Conservation (phyloP, 2,888 invertebrate genomes). For the Epirrita christyi region DNA sequence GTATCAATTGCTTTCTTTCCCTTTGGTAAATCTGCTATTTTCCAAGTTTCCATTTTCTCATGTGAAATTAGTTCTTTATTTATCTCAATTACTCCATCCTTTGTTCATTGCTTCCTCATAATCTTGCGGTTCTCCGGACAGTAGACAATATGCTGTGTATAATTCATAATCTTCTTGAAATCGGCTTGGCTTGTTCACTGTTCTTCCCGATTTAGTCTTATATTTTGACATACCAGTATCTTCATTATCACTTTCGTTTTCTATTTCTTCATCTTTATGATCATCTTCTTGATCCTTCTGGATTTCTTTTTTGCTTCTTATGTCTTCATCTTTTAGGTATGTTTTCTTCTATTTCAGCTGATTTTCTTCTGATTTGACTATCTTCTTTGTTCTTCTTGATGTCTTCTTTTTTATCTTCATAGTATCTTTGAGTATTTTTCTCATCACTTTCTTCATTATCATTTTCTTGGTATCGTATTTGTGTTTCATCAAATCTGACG, state of each 20-base stretch:
- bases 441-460: not conserved
- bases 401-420: not conserved
- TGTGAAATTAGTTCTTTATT: not conserved
- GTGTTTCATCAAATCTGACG: constrained; percentile 24
- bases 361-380: no score
- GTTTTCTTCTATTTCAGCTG: no score
- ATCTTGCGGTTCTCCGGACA: no score
- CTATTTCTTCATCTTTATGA: no score
- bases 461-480: not conserved
- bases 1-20: constrained; percentile 12
- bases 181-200: not conserved
- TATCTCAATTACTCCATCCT: constrained; percentile 1
- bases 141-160: not conserved
- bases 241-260: no score
- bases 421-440: not conserved
- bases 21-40: constrained; percentile 6
- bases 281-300: no score
- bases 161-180: not conserved
- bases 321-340: no score
- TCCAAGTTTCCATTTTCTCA: constrained; percentile 5
- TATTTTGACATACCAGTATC: no score
- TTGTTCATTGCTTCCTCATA: no score
- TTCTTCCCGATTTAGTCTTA: not conserved
- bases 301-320: no score
- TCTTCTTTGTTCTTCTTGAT: no score